phyloP scores from a whole-genome alignment of 2,113 vertebrate species.

The Indicator indicator region DNA sequence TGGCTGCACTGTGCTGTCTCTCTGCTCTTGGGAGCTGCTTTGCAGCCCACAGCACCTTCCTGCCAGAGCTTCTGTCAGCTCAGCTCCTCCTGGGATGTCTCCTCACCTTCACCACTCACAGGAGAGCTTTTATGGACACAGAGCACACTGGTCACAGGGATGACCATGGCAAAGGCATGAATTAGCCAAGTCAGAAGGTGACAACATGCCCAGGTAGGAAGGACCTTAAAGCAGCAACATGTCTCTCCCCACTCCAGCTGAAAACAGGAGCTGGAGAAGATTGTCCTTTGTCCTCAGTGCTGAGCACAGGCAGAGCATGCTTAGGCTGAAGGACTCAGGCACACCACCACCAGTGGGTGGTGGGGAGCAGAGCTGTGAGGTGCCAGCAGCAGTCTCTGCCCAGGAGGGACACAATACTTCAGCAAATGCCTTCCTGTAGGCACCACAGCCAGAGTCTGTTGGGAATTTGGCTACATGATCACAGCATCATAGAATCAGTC shows the following conservation, averaged over 20 bases:
- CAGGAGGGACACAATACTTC: not conserved
- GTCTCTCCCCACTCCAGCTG: not conserved
- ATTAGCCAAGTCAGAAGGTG: not conserved
- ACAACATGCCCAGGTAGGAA: not conserved
- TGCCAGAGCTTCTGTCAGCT: not conserved
- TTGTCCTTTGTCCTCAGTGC: rapidly evolving
- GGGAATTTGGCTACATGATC: not conserved
- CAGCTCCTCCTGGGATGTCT: not conserved
- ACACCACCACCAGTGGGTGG: rapidly evolving
- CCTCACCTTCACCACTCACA: not conserved
- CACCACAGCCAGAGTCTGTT: not conserved
- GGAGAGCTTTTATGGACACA: not conserved
- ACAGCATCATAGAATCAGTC: no score
- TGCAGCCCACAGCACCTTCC: not conserved
- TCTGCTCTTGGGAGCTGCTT: not conserved
- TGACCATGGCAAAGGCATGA: not conserved
- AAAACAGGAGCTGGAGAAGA: not conserved
- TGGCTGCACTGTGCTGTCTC: not conserved
- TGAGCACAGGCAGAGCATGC: not conserved
- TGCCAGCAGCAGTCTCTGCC: not conserved
- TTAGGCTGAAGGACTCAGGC: rapidly evolving
- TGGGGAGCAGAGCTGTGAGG: not conserved
- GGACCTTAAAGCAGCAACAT: not conserved
- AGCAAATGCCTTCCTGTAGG: no score
- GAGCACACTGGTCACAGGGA: not conserved